Evolutionary conservation across 2,113 vertebrate species (phyloP).

Genomic region (Romanogobio albipinnatus): DNA sequence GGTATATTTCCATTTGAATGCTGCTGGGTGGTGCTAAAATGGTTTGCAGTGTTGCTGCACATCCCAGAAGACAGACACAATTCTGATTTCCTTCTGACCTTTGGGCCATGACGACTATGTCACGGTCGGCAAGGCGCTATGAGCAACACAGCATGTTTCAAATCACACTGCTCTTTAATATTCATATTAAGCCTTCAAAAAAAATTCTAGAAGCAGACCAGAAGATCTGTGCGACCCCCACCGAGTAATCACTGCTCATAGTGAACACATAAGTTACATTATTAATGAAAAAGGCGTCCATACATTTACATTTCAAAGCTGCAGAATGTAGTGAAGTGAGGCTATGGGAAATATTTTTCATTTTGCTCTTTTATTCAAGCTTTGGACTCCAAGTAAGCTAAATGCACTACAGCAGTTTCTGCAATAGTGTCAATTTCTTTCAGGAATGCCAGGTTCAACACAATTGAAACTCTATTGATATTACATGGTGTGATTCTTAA

Average conservation of each 20-base stretch:
- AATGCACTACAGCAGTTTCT: background rate
- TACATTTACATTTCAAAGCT: slow-evolving; percentile 5
- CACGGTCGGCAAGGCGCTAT: background rate
- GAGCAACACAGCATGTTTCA: slow-evolving; percentile 6
- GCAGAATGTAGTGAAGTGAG: slow-evolving; percentile 1
- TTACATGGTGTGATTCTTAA: background rate
- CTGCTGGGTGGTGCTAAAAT: slow-evolving; percentile 26
- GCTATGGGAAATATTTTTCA: background rate
- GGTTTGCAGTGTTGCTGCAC: slow-evolving; percentile 26
- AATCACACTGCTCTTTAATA: background rate
- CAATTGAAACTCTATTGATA: background rate
- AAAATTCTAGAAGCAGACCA: background rate
- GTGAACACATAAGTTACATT: background rate
- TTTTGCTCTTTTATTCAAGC: slow-evolving; percentile 2
- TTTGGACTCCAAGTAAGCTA: background rate
- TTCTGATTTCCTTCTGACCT: slow-evolving; percentile 49
- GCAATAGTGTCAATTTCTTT: background rate
- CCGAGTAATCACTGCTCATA: background rate
- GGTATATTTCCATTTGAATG: slow-evolving; percentile 45
- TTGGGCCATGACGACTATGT: slow-evolving; percentile 16
- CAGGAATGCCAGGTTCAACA: background rate
- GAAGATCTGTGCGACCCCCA: background rate
- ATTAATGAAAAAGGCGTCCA: slow-evolving; percentile 21
- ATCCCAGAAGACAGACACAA: background rate
- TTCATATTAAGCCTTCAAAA: slow-evolving; percentile 20